A percentile compares a stretch with the other conserved stretches of the same genome.
Evolutionary conservation across 2,888 invertebrate genomes (phyloP).

Genomic region (Ommatoiulus sabulosus): DNA sequence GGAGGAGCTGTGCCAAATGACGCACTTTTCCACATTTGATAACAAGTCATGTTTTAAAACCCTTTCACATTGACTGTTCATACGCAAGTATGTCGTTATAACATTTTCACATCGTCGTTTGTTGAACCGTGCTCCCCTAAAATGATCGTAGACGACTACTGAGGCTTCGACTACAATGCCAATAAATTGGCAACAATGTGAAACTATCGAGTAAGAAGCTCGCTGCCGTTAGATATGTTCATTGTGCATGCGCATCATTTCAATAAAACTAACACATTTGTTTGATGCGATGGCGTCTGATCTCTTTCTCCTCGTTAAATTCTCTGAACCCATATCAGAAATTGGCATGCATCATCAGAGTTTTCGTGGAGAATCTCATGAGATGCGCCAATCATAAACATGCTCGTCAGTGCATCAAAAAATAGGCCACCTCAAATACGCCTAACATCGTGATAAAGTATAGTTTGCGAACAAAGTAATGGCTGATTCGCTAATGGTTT

Average conservation of each 20-base stretch:
- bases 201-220: constrained; percentile 13
- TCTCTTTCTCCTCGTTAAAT: background rate
- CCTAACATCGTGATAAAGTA: background rate
- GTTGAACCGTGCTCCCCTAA: constrained; percentile 24
- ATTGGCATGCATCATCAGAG: constrained; percentile 31
- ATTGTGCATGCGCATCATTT: constrained; percentile 2
- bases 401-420: background rate
- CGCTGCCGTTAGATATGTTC: constrained; percentile 24
- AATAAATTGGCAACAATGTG: constrained; percentile 23
- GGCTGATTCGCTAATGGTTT: background rate
- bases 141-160: background rate
- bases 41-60: constrained; percentile 19
- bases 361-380: background rate
- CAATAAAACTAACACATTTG: constrained; percentile 40
- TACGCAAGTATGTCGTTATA: constrained; percentile 13
- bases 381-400: background rate
- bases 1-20: background rate
- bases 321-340: background rate
- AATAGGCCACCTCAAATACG: background rate
- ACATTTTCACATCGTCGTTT: constrained; percentile 21
- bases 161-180: constrained; percentile 22
- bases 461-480: background rate
- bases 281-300: constrained; percentile 30
- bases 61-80: background rate
- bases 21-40: background rate